Conservation (phyloP, 2,113 vertebrate species). For the Oxygymnocypris stewartii region DNA sequence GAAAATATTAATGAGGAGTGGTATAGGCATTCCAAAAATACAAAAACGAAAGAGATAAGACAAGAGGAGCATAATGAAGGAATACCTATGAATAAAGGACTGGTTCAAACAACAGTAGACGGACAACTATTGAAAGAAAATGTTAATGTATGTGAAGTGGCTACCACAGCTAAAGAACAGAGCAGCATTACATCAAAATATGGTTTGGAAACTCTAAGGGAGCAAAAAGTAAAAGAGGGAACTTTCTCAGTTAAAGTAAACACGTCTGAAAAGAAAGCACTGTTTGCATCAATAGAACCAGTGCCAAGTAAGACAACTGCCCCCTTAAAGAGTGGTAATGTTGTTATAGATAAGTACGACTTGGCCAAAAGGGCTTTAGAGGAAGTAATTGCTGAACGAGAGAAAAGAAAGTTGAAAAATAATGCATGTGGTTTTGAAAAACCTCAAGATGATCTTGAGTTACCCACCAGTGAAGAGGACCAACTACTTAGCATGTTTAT, state of each 20-base stretch:
- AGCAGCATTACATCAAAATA: not conserved
- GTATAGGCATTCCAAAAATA: not conserved
- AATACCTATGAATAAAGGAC: slow-evolving; percentile 66
- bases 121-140: slow-evolving; percentile 38
- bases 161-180: not conserved
- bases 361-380: slow-evolving; percentile 73
- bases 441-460: slow-evolving; percentile 43
- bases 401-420: slow-evolving; percentile 52
- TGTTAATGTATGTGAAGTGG: slow-evolving; percentile 26
- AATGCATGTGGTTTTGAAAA: slow-evolving; percentile 24
- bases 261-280: slow-evolving; percentile 66
- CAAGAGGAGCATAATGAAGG: slow-evolving; percentile 63
- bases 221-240: slow-evolving; percentile 61
- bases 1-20: not conserved
- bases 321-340: slow-evolving; percentile 53
- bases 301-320: slow-evolving; percentile 51
- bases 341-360: slow-evolving; percentile 67
- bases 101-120: slow-evolving; percentile 58
- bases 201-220: slow-evolving; percentile 63
- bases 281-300: slow-evolving; percentile 65
- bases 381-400: slow-evolving; percentile 71
- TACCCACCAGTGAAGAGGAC: slow-evolving; percentile 2
- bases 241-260: slow-evolving; percentile 70
- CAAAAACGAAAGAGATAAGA: slow-evolving; percentile 42
- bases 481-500: slow-evolving; percentile 33